Conservation (phyloP, 2,113 vertebrate genomes). For the Nesospiza acunhae region DNA sequence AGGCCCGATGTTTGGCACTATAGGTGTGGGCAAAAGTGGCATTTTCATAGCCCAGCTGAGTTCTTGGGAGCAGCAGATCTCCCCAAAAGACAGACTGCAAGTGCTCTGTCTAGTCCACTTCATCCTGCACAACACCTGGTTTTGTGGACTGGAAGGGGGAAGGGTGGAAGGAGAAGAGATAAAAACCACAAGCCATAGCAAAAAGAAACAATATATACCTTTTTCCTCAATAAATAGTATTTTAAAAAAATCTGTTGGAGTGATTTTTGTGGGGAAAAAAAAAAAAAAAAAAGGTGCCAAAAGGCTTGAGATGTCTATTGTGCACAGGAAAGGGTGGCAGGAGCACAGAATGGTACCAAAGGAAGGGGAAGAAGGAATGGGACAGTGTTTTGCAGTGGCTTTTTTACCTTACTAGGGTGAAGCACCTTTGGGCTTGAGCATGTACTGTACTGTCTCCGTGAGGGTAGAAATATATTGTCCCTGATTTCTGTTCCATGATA, state of each 20-base stretch:
- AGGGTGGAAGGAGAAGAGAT: not conserved
- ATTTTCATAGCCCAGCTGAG: not conserved
- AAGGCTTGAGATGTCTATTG: not conserved
- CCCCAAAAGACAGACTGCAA: not conserved
- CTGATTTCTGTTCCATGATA: not conserved
- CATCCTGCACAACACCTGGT: not conserved
- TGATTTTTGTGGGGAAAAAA: not conserved
- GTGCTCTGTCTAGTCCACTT: not conserved
- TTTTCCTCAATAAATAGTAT: not conserved
- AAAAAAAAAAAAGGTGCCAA: not conserved
- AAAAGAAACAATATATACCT: not conserved
- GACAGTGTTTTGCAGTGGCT: fast-evolving
- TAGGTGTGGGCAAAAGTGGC: not conserved
- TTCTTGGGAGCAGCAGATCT: not conserved
- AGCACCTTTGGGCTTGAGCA: not conserved
- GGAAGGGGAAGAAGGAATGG: not conserved
- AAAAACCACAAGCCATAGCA: not conserved
- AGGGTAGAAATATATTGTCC: not conserved
- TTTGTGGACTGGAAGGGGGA: not conserved
- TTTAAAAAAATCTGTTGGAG: fast-evolving
- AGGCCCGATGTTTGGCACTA: not conserved
- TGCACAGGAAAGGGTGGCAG: not conserved
- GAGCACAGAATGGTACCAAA: not conserved
- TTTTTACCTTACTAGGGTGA: not conserved
- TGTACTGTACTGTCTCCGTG: fast-evolving